Base-by-base conservation (phyloP, 2,888 invertebrate species). In the Tenthredo livida region DNA sequence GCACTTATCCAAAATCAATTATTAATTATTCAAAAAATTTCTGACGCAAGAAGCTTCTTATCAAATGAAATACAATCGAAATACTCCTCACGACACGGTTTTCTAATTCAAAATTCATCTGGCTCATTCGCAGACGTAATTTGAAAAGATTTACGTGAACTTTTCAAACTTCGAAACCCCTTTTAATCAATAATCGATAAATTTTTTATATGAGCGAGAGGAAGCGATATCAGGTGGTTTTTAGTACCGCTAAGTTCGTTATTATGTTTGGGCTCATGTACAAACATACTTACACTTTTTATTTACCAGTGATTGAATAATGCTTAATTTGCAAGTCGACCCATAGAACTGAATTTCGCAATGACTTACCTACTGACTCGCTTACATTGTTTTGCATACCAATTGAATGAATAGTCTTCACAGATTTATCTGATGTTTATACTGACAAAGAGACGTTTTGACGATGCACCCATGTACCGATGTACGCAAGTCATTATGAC, bases 221-320 rank as follows among this genome's bases (percentile, higher is more conserved):
- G 43, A 43, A 73, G 21, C 15, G 73, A 73, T 43, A 29, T 43
- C 15, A 67, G 33, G 29, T 33, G 17, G 67, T 33, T 43, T 43
- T 1, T 43, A 33, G n/a, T 37, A 40, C 70, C 12, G 17, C 9
- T 37, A 29, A 40, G 5, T 3, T 17, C 17, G 40, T 72, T 43
- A 9, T 67, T 29, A 67, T 72, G 43, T 21, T 21, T 37, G 1
- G 10, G n/a, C 12, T 73, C 5, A n/a, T 73, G 40, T 73, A 73
- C 72, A 43, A 21, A 43, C 43, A 25, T 73, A 73, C 72, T 72
- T 43, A 43, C 43, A 25, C 43, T 73, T 43, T 73, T 73, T n/a
- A 43, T 72, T 40, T 5, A 43, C 15, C 12, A 25, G 25, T n/a
- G 25, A 73, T 47, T 43, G 43, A 73, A 73, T 40, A 40, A 73